These are phyloP conservation scores for Microcebus jonahi DNA, from an alignment of 2,113 vertebrate species.

Conservation along the genomic window DNA sequence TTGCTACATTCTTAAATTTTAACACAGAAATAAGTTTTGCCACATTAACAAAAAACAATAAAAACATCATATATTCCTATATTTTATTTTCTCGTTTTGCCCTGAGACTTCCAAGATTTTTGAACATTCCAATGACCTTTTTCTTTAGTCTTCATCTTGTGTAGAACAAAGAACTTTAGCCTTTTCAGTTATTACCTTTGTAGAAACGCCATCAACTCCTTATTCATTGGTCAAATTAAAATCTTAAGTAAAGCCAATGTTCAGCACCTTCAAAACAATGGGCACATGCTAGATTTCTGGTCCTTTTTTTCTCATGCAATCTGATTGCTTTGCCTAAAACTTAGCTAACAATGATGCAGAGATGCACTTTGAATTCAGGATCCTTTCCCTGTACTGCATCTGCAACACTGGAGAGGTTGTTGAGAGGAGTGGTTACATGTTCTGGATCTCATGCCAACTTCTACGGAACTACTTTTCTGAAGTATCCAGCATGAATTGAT, in stretches of 20 bases:
- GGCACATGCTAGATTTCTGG: background rate
- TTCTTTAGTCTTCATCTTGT: background rate
- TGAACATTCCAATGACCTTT: background rate
- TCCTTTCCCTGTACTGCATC: background rate
- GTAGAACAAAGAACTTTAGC: background rate
- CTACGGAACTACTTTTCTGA: background rate
- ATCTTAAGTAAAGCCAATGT: background rate
- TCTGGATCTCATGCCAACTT: background rate
- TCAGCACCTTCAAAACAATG: background rate
- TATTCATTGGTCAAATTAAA: background rate
- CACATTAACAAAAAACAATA: background rate
- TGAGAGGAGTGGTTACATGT: background rate
- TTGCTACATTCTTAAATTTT: background rate
- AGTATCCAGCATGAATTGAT: background rate
- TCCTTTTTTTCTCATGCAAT: background rate
- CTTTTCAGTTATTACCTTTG: background rate
- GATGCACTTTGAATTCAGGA: background rate
- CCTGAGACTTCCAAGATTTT: background rate
- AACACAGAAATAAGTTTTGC: background rate
- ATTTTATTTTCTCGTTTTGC: background rate
- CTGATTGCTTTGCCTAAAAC: background rate
- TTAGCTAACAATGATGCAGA: background rate
- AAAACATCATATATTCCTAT: background rate
- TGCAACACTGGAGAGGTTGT: background rate
- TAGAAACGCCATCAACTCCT: background rate